These are phyloP conservation scores for Tineola bisselliella DNA, from an alignment of 2,888 invertebrate species.

Conservation along the genomic window DNA sequence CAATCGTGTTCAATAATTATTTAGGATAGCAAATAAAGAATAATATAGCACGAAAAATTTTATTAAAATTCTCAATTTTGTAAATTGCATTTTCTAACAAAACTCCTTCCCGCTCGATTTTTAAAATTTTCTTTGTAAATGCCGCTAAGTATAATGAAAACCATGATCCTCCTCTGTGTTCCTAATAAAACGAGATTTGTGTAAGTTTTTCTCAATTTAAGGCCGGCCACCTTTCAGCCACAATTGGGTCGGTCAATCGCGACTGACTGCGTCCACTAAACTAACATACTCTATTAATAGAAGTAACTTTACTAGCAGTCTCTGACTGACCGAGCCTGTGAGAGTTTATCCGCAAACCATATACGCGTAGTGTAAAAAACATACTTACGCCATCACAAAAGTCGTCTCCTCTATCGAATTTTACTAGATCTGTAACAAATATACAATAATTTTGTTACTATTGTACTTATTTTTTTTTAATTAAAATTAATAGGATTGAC, in stretches of 20 bases:
- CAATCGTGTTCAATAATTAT: conserved; percentile 37
- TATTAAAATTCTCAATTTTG: neutral
- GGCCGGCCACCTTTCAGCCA: too few species aligned
- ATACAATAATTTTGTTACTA: neutral
- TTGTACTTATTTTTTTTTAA: too few species aligned
- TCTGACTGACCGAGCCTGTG: too few species aligned
- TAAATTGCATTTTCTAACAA: neutral
- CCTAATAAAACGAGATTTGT: neutral
- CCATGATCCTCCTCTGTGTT: neutral
- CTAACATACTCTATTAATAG: too few species aligned
- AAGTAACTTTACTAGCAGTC: too few species aligned
- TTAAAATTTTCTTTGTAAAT: too few species aligned
- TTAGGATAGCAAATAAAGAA: neutral
- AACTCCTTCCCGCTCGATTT: neutral
- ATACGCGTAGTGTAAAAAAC: too few species aligned
- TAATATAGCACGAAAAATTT: neutral
- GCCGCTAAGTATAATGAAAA: neutral
- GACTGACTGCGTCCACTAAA: too few species aligned
- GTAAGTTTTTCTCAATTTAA: neutral
- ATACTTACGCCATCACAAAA: neutral
- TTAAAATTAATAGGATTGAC: too few species aligned
- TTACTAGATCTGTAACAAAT: neutral
- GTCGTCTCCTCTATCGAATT: neutral
- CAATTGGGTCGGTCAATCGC: too few species aligned
- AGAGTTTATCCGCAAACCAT: too few species aligned